Base-by-base conservation (phyloP, 2,797 vertebrate species). In the Darevskia mixta region DNA sequence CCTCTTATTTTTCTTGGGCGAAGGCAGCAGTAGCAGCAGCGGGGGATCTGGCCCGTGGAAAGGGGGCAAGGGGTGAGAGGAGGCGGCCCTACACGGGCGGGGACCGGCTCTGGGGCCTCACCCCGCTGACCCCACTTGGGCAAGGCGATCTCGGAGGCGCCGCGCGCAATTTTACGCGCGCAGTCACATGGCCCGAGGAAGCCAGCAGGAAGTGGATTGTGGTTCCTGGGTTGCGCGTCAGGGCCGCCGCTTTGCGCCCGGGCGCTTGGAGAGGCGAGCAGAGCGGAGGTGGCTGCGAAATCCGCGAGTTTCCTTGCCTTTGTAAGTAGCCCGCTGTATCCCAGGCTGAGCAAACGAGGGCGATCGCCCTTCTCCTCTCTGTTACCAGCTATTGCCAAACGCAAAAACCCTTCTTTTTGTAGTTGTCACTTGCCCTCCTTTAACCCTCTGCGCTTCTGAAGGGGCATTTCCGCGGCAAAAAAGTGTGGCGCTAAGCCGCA, bases 211-310 rank as follows among this genome's bases (percentile, higher is more conserved):
- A 95, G 94, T 94, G 76, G 1, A 0, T 85, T 90, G 89, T 90
- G 94, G 93, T 95, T 95, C 95, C 94, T 95, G 95, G 93, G 93
- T 94, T 81, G 92, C 78, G 80, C 72, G 72, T 77, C 79, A n/a
- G 58, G 73, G 79, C 32, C 10, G 72, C 29, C 2, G 38, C 17
- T 11, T 18, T 15, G 41, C 72, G 82, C 41, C 61, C 13, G n/a
- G 13, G 41, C 3, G 81, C 35, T 2, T 25, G 8, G 49, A 35
- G 49, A 55, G 49, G 49, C 49, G 13, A 55, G 49, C 13, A 15
- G 49, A 55, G 49, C 49, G 49, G 49, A 55, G 49, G 49, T 15
- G 49, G 49, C 13, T 66, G 8, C 55, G 15, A 38, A 35, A 35
- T 85, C 71, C 61, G 94, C 92, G 91, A 94, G 95, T 94, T 72